Evolutionary conservation across 2,113 vertebrate genomes (phyloP).

Genomic region (Ctenomys sociabilis): DNA sequence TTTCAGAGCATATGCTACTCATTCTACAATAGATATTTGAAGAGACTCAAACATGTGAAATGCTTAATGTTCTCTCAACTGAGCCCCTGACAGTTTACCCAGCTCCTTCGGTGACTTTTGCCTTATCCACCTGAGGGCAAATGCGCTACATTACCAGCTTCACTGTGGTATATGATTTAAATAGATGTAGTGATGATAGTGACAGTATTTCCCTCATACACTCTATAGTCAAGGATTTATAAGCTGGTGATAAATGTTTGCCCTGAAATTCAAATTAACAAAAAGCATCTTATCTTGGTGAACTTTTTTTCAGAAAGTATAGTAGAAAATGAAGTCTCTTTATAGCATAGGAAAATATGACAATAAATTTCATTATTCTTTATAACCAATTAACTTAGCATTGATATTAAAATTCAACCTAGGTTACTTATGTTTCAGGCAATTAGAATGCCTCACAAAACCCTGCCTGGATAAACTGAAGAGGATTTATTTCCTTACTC

Average conservation of each 20-base stretch:
- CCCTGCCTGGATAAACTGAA: neutral
- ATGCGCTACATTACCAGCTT: conserved; percentile 80
- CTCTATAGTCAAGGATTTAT: conserved; percentile 71
- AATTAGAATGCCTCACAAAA: neutral
- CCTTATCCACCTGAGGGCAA: conserved; percentile 70
- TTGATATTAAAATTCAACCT: conserved; percentile 32
- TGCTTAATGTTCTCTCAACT: conserved; percentile 77
- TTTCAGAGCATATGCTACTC: conserved; percentile 62
- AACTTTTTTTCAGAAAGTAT: conserved; percentile 26
- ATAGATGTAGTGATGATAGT: conserved; percentile 78
- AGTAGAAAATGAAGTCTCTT: conserved; percentile 61
- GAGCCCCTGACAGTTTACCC: conserved; percentile 73
- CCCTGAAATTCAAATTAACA: conserved; percentile 59
- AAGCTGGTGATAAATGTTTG: conserved; percentile 77
- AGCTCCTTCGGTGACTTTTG: conserved; percentile 66
- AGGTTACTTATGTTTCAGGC: neutral
- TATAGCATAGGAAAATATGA: conserved; percentile 46
- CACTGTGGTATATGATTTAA: conserved; percentile 77
- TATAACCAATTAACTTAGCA: conserved; percentile 52
- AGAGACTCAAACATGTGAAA: conserved; percentile 70
- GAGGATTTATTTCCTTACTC: neutral
- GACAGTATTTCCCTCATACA: conserved; percentile 80
- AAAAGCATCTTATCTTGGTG: conserved; percentile 26
- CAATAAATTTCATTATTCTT: conserved; percentile 45
- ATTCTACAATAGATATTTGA: conserved; percentile 76